These are phyloP conservation scores for Ormyrus nitidulus DNA, from an alignment of 2,888 invertebrate species.

Conservation along the genomic window DNA sequence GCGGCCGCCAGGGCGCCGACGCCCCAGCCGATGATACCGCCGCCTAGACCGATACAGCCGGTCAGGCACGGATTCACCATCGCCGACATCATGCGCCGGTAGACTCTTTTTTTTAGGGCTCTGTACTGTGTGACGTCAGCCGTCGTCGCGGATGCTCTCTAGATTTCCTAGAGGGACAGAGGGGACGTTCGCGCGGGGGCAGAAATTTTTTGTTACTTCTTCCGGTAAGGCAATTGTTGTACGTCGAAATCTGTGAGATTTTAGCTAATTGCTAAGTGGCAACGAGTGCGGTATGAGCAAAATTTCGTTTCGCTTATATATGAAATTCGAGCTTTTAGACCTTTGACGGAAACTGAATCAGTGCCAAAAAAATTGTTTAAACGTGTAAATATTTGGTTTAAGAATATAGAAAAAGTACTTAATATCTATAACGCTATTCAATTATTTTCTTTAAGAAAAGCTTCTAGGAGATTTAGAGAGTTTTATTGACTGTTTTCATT, in stretches of 20 bases:
- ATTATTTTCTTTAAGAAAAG: neutral
- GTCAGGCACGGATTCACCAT: slow-evolving; percentile 91
- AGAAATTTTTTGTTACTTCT: too few species aligned
- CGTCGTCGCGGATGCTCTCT: slow-evolving; percentile 21
- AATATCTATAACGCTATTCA: neutral
- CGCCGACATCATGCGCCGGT: slow-evolving; percentile 93
- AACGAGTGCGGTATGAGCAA: too few species aligned
- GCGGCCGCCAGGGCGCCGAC: slow-evolving; percentile 67
- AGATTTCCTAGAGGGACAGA: slow-evolving; percentile 8
- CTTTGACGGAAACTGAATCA: too few species aligned
- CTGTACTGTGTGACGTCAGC: neutral
- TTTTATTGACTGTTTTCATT: slow-evolving; percentile 4
- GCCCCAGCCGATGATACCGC: slow-evolving; percentile 76
- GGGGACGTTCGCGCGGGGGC: too few species aligned
- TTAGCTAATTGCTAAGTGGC: neutral
- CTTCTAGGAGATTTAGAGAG: slow-evolving; percentile 27
- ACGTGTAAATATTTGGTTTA: neutral
- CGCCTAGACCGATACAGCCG: slow-evolving; percentile 78
- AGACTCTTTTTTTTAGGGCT: slow-evolving; percentile 65
- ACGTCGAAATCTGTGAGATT: too few species aligned
- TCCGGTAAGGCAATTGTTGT: too few species aligned
- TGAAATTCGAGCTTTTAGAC: too few species aligned
- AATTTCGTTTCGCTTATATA: too few species aligned
- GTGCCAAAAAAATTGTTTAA: neutral
- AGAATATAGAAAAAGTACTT: neutral